A percentile compares a stretch with the other conserved stretches of the same genome.
Evolutionary conservation across 2,888 invertebrate species (phyloP).

Genomic region (Cephus pulcher): DNA sequence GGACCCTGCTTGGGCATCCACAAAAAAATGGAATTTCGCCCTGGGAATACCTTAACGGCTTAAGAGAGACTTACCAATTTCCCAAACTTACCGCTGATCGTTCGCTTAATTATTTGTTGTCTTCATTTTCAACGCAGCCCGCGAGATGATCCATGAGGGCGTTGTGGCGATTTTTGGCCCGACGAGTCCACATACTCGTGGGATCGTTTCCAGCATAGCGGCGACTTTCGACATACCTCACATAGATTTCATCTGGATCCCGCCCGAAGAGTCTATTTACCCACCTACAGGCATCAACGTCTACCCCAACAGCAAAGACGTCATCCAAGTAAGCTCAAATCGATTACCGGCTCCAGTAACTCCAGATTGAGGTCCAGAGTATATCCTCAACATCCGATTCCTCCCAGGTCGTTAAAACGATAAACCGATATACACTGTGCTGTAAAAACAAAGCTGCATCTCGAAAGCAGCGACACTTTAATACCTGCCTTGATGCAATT

Average conservation of each 20-base stretch:
- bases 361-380: background rate
- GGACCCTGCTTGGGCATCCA: no score
- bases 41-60: background rate
- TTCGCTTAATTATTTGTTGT: background rate
- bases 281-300: constrained; percentile 73
- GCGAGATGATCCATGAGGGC: constrained; percentile 85
- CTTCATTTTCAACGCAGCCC: constrained; percentile 72
- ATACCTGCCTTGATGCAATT: background rate
- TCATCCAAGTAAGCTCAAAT: constrained; percentile 39
- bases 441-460: background rate
- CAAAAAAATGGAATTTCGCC: no score
- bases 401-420: background rate
- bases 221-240: constrained; percentile 88
- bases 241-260: constrained; percentile 82
- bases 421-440: background rate
- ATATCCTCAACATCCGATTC: background rate
- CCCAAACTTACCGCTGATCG: background rate
- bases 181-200: constrained; percentile 85
- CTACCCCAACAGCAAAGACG: constrained; percentile 70
- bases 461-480: background rate
- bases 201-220: constrained; percentile 86
- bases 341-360: background rate
- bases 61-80: background rate
- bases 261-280: constrained; percentile 68
- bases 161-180: constrained; percentile 95